Evolutionary conservation across 2,888 invertebrate genomes (phyloP), one percentile per base, ranked within the genome.

Genomic region (Caenorhabditis panamensis): DNA sequence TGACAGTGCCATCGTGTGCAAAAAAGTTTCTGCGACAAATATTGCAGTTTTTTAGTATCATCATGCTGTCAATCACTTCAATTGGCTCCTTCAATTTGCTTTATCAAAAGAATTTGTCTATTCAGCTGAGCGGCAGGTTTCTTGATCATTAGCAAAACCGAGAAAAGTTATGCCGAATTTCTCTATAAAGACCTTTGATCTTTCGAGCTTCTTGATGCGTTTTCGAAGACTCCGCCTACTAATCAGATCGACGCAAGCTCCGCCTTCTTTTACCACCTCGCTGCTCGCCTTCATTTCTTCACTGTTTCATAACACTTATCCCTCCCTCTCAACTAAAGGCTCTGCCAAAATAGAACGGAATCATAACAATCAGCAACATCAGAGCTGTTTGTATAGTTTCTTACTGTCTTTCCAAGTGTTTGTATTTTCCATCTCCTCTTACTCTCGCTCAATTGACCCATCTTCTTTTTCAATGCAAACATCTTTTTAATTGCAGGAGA

Each of bases 401-500:
- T 44, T n/a, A 41, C 41, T 41, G 41, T 13, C 44, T 61, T n/a
- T 61, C 47, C 3, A 26, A 24, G 20, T 37, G 22, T 58, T 58
- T 58, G 54, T 61, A 16, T 61, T 61, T 61, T 22, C 37, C 6
- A 5, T 18, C 31, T 16, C 8, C 22, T 2, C 18, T 31, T 41
- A 2, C 31, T 18, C 36, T 18, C 20, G 11, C 20, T 9, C 36
- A 36, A n/a, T 56, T 72, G 72, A 62, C 63, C 75, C 54, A 75
- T 54, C 75, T 61, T 73, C 51, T 64, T 67, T 56, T 66, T 75
- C 66, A 75, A 61, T 51, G 51, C 75, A 75, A 75, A 75, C 59
- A 75, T 5, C 26, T n/a, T 24, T 44, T 22, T 59, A 22, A 24
- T 47, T 28, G 22, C 4, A 6, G 26, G 26, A 11, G 22, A 13